These are phyloP conservation scores for Lithobates pipiens DNA, from an alignment of 2,797 vertebrate genomes.

Conservation along the genomic window DNA sequence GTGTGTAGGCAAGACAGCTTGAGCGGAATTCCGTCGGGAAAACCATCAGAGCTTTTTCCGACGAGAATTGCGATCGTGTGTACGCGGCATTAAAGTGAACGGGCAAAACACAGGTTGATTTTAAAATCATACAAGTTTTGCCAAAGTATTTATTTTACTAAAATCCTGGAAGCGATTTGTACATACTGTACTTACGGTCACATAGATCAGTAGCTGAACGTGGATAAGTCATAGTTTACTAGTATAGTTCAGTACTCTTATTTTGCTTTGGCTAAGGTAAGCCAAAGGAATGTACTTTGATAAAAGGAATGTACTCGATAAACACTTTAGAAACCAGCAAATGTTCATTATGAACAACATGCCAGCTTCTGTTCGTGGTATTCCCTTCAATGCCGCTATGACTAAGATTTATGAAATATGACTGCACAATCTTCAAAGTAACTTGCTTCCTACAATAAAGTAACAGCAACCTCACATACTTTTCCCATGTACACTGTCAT, in stretches of 20 bases:
- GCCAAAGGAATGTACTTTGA: background rate
- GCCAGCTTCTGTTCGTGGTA: background rate
- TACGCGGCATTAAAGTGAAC: too few species aligned
- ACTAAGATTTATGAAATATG: conserved; percentile 47
- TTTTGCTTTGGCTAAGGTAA: conserved; percentile 1
- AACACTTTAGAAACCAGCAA: conserved; percentile 13
- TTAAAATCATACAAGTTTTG: too few species aligned
- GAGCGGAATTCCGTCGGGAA: too few species aligned
- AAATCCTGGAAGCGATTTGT: too few species aligned
- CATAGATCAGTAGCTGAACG: too few species aligned
- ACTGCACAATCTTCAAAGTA: conserved; percentile 32
- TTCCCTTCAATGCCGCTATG: background rate
- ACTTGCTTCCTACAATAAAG: conserved; percentile 24
- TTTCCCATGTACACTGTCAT: conserved; percentile 24
- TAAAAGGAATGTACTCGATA: conserved; percentile 28
- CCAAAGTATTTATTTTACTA: too few species aligned
- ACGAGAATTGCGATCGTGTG: too few species aligned
- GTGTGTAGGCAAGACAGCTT: too few species aligned
- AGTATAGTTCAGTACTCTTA: background rate
- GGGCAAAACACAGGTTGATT: too few species aligned
- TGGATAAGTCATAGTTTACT: background rate
- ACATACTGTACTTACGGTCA: too few species aligned
- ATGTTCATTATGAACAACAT: background rate
- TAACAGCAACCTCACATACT: conserved; percentile 16
- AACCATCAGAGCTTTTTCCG: too few species aligned